Evolutionary conservation across 64 coral and sea anemone genomes (phyloP), one percentile per base, ranked within the genome.

Genomic region (Dendronephthya gigantea): DNA sequence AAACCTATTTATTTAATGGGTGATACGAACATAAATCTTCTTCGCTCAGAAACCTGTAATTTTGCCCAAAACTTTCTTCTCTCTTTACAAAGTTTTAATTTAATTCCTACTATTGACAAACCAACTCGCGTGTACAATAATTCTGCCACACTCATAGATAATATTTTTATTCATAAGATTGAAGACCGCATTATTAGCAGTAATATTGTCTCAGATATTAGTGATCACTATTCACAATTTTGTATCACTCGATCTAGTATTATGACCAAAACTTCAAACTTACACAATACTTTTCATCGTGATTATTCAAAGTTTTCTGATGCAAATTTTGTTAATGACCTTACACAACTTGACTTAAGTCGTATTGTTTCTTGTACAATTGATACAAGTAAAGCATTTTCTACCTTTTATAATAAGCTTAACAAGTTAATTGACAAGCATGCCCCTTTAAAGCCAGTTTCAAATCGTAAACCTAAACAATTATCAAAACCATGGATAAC

Each of bases 81-180:
- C 41, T 83, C 82, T 36, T 40, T 41, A 83, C 35, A 83, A 50
- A 50, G 39, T 32, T 88, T 25, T 36, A 82, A 45, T 17, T 56
- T 55, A 39, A 55, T 43, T 35, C 87, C 39, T 28, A 55, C 49
- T 40, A 83, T 83, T 88, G 86, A 79, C 36, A 88, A 88, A 39
- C 86, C 86, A 39, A 76, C 86, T 39, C 22, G 83, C 9, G 83
- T 85, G 12, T 48, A 65, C 25, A 35, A 65, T 7, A 89, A 65
- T 35, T 89, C 87, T 41, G 87, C 87, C 39, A 82, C 87, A 58
- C 35, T 83, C 13, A 89, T 89, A 58, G 87, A 89, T 37, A 62
- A 89, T 89, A 83, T 83, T 37, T 89, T 89, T 28, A 39, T 83
- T 19, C 83, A 83, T 83, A 89, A 89, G 62, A 72, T 50, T 19